Evolutionary conservation across 2,113 vertebrate genomes (phyloP).

Genomic region (Python bivittatus): DNA sequence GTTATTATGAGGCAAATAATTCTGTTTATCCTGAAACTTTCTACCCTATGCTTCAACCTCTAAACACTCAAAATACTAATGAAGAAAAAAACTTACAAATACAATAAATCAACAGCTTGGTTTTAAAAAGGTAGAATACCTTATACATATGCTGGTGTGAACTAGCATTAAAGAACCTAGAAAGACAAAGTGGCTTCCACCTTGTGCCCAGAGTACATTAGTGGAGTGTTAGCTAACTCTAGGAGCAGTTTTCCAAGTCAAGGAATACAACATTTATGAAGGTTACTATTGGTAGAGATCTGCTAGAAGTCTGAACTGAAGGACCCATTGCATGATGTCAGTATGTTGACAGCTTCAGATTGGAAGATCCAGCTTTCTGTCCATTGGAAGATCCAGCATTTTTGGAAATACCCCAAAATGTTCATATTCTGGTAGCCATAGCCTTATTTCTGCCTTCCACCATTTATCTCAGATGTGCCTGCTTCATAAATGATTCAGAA

Average conservation of each 20-base stretch:
- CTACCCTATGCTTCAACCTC: neutral
- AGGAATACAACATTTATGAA: too few relatives aligned
- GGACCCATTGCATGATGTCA: neutral
- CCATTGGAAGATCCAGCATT: neutral
- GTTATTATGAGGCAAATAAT: neutral
- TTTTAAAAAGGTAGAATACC: neutral
- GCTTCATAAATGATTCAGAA: too few relatives aligned
- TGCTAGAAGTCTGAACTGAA: neutral
- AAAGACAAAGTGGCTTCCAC: neutral
- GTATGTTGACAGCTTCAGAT: neutral
- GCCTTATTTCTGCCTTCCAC: too few relatives aligned
- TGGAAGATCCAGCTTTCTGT: neutral
- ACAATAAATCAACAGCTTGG: neutral
- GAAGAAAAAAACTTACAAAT: neutral
- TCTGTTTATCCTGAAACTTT: neutral
- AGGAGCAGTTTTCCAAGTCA: neutral
- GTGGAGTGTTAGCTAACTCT: neutral
- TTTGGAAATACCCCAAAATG: neutral
- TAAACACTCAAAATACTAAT: neutral
- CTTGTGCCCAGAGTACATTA: neutral
- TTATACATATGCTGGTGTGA: neutral
- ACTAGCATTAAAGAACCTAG: neutral
- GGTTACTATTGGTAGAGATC: too few relatives aligned
- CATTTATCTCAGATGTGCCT: too few relatives aligned
- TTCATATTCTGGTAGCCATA: neutral